Base-by-base conservation (phyloP, 2,113 vertebrate species). In the Urocolius indicus region DNA sequence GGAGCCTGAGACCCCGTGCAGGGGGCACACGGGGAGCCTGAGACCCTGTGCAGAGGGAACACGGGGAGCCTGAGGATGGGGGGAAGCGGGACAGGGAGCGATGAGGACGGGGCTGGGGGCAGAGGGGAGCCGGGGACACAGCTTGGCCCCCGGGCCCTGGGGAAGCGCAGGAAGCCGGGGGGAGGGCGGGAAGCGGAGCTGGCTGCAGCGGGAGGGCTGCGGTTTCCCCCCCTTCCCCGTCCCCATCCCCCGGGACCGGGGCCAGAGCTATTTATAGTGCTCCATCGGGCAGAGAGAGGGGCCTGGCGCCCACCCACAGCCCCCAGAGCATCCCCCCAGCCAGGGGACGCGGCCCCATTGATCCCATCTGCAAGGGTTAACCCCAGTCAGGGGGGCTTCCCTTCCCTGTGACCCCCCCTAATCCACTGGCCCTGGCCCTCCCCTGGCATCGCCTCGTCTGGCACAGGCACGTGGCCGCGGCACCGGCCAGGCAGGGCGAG, bases 231-330 rank as follows among this genome's bases (percentile, higher is more conserved):
- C 83, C 61, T 57, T 51, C 77, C 75, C 23, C 2, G 5, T 71
- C 57, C 63, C 76, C 22, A 22, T 79, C 91, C 76, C 93, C 59
- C 2, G 81, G 93, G 91, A 89, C 17, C 3, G 2, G 48, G 73
- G 91, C 91, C 91, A 94, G 59, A 38, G 59, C 59, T 96, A 95
- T 96, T 96, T 95, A 84, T 96, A 96, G 91, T 1, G 0, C 66
- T 27, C 46, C 21, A 4, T 11, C 48, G 12, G 54, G 34, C 43
- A 11, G 76, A 58, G 68, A 76, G 38, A 26, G 10, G 82, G 48
- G 30, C 58, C 67, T 30, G 17, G 0, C 41, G 20, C 22, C 34
- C 84, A 22, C 55, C 41, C 45, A 4, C 54, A 1, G 13, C 30
- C 84, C 93, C 87, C 75, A 43, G 10, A 12, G 2, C 81, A 41